Base-by-base conservation (phyloP, 2,888 invertebrate species). In the Spodoptera exigua region DNA sequence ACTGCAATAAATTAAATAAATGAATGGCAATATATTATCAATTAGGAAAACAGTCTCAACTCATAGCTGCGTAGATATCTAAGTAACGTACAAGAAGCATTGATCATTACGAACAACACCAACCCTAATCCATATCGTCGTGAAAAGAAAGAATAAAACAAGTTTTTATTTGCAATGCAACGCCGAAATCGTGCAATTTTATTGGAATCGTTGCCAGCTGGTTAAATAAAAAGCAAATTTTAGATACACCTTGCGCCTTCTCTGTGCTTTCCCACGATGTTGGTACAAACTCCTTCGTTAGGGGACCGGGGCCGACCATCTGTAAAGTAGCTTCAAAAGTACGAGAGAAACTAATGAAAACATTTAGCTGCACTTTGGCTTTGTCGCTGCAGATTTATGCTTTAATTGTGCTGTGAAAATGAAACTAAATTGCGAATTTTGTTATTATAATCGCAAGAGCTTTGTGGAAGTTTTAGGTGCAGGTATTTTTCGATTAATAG, bases 191-290 rank as follows among this genome's bases (percentile, higher is more conserved):
- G 46, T 61, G 76, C 79, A 73, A 62, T 78, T 78, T 68, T 57
- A 55, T 65, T 53, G 46, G 60, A 62, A 41, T 48, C 55, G 47
- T 49, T 59, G 66, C 63, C 79, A 70, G 74, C 70, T 78, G 71
- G 58, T 63, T 60, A 63, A 53, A 64, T 78, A 76, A 87, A 87
- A 86, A 84, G 86, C 84, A 86, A 90, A 88, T 86, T 87, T 86
- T 85, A 80, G 70, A 58, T 80, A 82, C 87, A 88, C 87, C 88
- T 89, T 85, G 83, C 83, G 64, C 67, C 65, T 68, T 57, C 70
- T 61, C 75, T 75, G 18, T 69, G 70, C 62, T 66, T 89, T 89
- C 90, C 86, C 89, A 90, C 89, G 87, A 68, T 81, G 78, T 79
- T 70, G 53, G 58, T 40, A 51, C 54, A 13, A 44, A 66, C 66